These are phyloP conservation scores for Spodoptera littoralis DNA, from an alignment of 2,888 invertebrate genomes.

Conservation along the genomic window DNA sequence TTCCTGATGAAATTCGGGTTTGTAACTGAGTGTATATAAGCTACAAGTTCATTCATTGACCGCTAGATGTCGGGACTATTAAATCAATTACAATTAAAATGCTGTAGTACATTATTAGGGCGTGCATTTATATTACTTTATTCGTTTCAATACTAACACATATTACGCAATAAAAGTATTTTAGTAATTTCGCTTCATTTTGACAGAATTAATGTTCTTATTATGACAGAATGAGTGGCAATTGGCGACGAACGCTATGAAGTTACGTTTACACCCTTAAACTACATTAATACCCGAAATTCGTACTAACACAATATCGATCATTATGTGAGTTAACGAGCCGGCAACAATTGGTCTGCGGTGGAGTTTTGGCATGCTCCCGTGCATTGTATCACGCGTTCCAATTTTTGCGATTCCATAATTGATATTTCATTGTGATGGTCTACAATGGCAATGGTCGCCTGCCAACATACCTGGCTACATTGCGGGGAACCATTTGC, in stretches of 20 bases:
- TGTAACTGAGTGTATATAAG: conserved; percentile 43
- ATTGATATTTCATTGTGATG: conserved; percentile 58
- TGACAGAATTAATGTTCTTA: conserved; percentile 39
- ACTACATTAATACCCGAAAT: conserved; percentile 29
- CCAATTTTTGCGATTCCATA: conserved; percentile 66
- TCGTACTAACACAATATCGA: conserved; percentile 40
- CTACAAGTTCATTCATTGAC: conserved; percentile 32
- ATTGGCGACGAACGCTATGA: conserved; percentile 26
- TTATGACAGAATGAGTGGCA: conserved; percentile 33
- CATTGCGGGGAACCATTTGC: conserved; percentile 44
- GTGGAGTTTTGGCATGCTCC: conserved; percentile 69
- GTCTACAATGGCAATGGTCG: conserved; percentile 42
- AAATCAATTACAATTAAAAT: conserved; percentile 12
- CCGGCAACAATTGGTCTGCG: conserved; percentile 55
- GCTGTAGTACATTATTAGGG: conserved; percentile 2
- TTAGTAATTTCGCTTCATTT: conserved; percentile 30
- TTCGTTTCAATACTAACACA: conserved; percentile 28
- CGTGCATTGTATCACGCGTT: conserved; percentile 72
- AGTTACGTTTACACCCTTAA: conserved; percentile 16
- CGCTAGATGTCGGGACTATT: conserved; percentile 58
- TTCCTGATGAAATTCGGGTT: conserved; percentile 40
- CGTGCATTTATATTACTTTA: conserved; percentile 19
- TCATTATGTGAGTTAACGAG: conserved; percentile 50
- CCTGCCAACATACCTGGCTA: conserved; percentile 54
- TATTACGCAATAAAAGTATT: conserved; percentile 49